These are phyloP conservation scores for Cirrhinus molitorella DNA, from an alignment of 2,797 vertebrate species.

Conservation along the genomic window DNA sequence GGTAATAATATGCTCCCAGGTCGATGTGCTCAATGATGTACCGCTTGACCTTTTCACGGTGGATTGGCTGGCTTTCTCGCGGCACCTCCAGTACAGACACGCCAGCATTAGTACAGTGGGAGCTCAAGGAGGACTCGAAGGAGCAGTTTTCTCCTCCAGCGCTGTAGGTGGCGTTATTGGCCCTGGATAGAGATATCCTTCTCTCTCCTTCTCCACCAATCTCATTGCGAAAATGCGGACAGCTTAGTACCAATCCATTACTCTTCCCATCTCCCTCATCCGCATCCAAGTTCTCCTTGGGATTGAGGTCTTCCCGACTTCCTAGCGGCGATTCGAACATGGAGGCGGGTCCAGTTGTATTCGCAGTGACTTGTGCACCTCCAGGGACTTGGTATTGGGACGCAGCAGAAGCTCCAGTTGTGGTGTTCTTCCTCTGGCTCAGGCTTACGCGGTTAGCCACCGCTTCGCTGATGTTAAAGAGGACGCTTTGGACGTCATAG, in stretches of 20 bases:
- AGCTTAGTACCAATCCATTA: slow-evolving; percentile 88
- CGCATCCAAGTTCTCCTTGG: slow-evolving; percentile 90
- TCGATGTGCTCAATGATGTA: slow-evolving; percentile 99
- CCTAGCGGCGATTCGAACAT: slow-evolving; percentile 90
- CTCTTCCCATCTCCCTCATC: slow-evolving; percentile 96
- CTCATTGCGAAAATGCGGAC: slow-evolving; percentile 96
- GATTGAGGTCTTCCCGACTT: slow-evolving; percentile 94
- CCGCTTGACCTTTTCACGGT: slow-evolving; percentile 97
- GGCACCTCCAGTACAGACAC: slow-evolving; percentile 97
- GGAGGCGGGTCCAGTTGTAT: slow-evolving; percentile 67
- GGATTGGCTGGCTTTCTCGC: slow-evolving; percentile 92
- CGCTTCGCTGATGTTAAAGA: slow-evolving; percentile 95
- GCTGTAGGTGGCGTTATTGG: slow-evolving; percentile 84
- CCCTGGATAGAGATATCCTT: slow-evolving; percentile 90
- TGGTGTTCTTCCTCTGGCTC: slow-evolving; percentile 93
- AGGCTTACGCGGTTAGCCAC: slow-evolving; percentile 87
- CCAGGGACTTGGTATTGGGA: slow-evolving; percentile 80
- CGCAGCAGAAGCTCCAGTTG: slow-evolving; percentile 94
- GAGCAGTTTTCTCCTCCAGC: slow-evolving; percentile 90
- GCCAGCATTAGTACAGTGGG: slow-evolving; percentile 98
- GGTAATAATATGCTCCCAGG: slow-evolving; percentile 97
- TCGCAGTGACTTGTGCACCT: slow-evolving; percentile 6
- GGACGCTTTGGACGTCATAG: slow-evolving; percentile 96
- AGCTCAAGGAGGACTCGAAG: slow-evolving; percentile 94
- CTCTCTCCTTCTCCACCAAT: slow-evolving; percentile 94